phyloP scores from a whole-genome alignment of 1,140 invertebrate species.

The Sinonovacula constricta region DNA sequence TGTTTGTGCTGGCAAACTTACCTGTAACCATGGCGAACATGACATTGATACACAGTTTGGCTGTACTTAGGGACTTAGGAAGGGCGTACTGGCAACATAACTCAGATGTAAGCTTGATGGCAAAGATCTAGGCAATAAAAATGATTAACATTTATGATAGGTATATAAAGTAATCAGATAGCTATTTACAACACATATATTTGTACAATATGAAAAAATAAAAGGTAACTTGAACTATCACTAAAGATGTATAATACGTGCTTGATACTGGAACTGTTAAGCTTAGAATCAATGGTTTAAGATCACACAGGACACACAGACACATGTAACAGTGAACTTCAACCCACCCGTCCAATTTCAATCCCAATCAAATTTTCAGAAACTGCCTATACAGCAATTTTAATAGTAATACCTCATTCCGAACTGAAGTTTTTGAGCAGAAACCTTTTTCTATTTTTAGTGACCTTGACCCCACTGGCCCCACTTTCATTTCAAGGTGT shows the following conservation, averaged over 20 bases:
- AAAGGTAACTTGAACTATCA: too few species aligned
- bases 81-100: slow-evolving; percentile 95
- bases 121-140: slow-evolving; percentile 85
- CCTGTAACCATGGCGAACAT: slow-evolving; percentile 90
- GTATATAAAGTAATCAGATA: background rate
- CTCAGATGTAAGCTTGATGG: slow-evolving; percentile 94
- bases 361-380: too few species aligned
- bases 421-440: too few species aligned
- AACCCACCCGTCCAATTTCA: too few species aligned
- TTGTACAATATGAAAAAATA: background rate
- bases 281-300: background rate
- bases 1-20: slow-evolving; percentile 55
- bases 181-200: background rate
- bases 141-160: background rate
- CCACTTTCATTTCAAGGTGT: too few species aligned
- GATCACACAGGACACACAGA: background rate
- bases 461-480: too few species aligned
- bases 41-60: slow-evolving; percentile 93
- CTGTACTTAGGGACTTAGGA: slow-evolving; percentile 94
- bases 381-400: too few species aligned
- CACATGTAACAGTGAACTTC: too few species aligned
- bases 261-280: background rate
- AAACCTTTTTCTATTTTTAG: too few species aligned
- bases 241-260: too few species aligned
- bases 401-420: too few species aligned